Base-by-base conservation (phyloP, 2,888 invertebrate species). In the Agrilus biguttatus region DNA sequence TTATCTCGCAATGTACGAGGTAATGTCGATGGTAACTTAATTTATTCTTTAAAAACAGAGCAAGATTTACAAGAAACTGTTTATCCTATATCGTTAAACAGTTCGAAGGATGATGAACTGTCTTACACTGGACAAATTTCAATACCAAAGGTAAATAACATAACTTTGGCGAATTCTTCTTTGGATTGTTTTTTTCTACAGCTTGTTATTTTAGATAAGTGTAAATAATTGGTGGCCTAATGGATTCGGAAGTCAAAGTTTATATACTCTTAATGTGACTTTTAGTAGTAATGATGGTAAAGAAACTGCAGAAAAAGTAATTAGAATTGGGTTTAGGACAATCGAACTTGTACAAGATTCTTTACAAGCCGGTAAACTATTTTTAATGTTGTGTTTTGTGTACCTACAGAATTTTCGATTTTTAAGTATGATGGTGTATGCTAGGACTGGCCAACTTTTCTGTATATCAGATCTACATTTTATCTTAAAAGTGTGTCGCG, bases 151-250 rank as follows among this genome's bases (percentile, higher is more conserved):
- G 57, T 58, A n/a, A n/a, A n/a, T n/a, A n/a, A n/a, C n/a, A 53
- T 44, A 46, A 42, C 45, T 33, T 37, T 5, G 14, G 28, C 14
- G 10, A 33, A 10, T 6, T 38, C 7, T 14, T 33, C 5, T 33
- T 28, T 12, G 33, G 8, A 8, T 37, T 10, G 37, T 10, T 37
- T 45, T n/a, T 37, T 19, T 21, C 36, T 17, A 36, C 33, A 4
- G 23, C 35, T 14, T 42, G 19, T 8, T 49, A 49, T 56, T 53
- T 41, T 46, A 75, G 74, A 54, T 61, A 28, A 53, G 62, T 38
- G 73, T 84, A 0, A 60, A 73, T 36, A 54, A 73, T 14, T 97
- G 97, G 97, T 97, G 95, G 95, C 97, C 97, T 0, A 93, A 91
- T 65, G 95, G 92, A 17, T 85, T 79, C 55, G 93, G 93, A 1